phyloP scores from a whole-genome alignment of 2,113 vertebrate species.

The Hepsetus odoe region DNA sequence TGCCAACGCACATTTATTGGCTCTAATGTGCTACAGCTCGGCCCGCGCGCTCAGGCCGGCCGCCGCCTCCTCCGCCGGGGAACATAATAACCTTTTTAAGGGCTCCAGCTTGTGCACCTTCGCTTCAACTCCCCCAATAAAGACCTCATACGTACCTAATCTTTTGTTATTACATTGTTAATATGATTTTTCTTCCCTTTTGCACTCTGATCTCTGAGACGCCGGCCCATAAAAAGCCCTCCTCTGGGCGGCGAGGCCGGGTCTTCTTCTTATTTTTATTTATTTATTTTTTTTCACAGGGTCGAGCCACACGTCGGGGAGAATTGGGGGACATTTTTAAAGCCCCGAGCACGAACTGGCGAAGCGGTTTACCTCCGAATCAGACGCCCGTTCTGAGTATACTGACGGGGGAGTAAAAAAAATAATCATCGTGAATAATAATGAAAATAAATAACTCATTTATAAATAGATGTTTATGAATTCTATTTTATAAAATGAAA shows the following conservation, averaged over 20 bases:
- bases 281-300: too few relatives aligned
- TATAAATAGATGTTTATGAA: too few relatives aligned
- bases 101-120: constrained; percentile 46
- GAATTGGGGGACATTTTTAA: too few relatives aligned
- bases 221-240: background rate
- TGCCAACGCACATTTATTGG: constrained; percentile 87
- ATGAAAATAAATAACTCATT: too few relatives aligned
- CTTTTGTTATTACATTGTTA: constrained; percentile 81
- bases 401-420: too few relatives aligned
- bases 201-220: constrained; percentile 36
- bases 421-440: too few relatives aligned
- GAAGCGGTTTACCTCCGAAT: too few relatives aligned
- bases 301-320: background rate
- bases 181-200: constrained; percentile 65
- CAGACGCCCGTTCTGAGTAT: too few relatives aligned
- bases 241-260: background rate
- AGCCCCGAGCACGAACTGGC: too few relatives aligned
- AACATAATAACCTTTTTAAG: constrained; percentile 80
- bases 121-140: constrained; percentile 61
- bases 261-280: too few relatives aligned
- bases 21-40: constrained; percentile 80
- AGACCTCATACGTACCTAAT: constrained; percentile 78
- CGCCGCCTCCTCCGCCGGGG: constrained; percentile 66
- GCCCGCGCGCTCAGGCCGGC: constrained; percentile 63
- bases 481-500: too few relatives aligned